A percentile compares a stretch with the other conserved stretches of the same genome.
These are phyloP conservation scores for Aleiodes leptofemur DNA, from an alignment of 2,888 invertebrate genomes.

Conservation along the genomic window DNA sequence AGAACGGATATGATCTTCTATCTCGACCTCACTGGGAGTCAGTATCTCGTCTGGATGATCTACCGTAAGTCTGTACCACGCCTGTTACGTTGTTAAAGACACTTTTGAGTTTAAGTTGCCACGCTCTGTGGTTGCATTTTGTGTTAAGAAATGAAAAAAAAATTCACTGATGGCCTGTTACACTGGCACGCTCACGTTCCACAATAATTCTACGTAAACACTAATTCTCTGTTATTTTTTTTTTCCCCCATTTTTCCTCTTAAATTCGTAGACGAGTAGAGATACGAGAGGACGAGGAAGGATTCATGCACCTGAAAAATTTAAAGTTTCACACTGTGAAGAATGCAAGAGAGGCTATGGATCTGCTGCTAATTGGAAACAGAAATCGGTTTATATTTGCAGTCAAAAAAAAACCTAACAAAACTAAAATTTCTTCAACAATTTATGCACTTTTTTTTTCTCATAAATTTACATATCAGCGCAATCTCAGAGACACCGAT, in stretches of 20 bases:
- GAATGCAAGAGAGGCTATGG: constrained; percentile 77
- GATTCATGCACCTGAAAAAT: constrained; percentile 76
- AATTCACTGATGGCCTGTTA: neutral
- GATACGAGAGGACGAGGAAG: constrained; percentile 76
- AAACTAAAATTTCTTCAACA: no score
- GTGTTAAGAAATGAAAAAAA: neutral
- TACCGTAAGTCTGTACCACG: constrained; percentile 73
- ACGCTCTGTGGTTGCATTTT: constrained; percentile 20
- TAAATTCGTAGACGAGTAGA: constrained; percentile 74
- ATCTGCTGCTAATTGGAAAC: constrained; percentile 76
- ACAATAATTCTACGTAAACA: constrained; percentile 21
- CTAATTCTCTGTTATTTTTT: neutral
- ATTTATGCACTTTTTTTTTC: neutral
- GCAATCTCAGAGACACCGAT: constrained; percentile 77
- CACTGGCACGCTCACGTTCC: neutral
- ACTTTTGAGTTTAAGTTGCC: constrained; percentile 11
- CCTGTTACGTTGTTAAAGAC: constrained; percentile 26
- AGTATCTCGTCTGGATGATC: constrained; percentile 73
- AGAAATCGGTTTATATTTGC: constrained; percentile 73
- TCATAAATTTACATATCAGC: constrained; percentile 63
- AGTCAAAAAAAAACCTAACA: no score
- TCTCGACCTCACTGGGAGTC: constrained; percentile 70
- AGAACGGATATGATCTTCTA: constrained; percentile 77
- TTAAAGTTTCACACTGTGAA: constrained; percentile 75
- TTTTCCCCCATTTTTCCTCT: constrained; percentile 9